phyloP scores from a whole-genome alignment of 2,797 vertebrate species.

The Girardinus metallicus region DNA sequence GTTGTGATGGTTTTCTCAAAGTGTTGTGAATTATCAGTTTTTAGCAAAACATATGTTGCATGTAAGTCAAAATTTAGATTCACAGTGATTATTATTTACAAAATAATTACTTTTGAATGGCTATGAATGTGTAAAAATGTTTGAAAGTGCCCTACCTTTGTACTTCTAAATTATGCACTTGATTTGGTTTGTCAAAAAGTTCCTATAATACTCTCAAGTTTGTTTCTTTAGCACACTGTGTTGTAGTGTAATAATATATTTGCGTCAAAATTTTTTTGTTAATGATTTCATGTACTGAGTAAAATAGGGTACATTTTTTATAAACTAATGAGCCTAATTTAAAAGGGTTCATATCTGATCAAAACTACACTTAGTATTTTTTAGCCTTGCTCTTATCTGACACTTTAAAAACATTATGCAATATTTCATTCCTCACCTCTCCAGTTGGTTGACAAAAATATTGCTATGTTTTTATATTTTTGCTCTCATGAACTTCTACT shows the following conservation, averaged over 20 bases:
- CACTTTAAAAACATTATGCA: too few relatives aligned
- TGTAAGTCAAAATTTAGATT: background rate
- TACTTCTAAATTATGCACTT: background rate
- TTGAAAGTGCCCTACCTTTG: background rate
- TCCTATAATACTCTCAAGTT: background rate
- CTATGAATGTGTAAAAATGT: background rate
- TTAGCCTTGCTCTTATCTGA: background rate
- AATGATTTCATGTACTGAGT: background rate
- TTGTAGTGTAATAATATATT: background rate
- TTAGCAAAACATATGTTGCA: background rate
- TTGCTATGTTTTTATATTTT: slow-evolving; percentile 25
- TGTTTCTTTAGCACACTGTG: background rate
- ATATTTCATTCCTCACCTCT: background rate
- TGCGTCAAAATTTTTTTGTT: background rate
- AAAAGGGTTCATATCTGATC: background rate
- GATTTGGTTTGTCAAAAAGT: background rate
- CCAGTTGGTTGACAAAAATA: background rate
- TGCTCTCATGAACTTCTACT: slow-evolving; percentile 18
- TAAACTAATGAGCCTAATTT: background rate
- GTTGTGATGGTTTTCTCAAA: background rate
- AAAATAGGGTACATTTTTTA: background rate
- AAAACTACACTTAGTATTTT: background rate
- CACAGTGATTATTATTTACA: background rate
- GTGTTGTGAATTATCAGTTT: background rate
- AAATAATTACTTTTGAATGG: background rate